Percentiles rank a stretch among this genome's conserved stretches.
phyloP scores from a whole-genome alignment of 2,888 invertebrate species.

The Anoplius nigerrimus region DNA sequence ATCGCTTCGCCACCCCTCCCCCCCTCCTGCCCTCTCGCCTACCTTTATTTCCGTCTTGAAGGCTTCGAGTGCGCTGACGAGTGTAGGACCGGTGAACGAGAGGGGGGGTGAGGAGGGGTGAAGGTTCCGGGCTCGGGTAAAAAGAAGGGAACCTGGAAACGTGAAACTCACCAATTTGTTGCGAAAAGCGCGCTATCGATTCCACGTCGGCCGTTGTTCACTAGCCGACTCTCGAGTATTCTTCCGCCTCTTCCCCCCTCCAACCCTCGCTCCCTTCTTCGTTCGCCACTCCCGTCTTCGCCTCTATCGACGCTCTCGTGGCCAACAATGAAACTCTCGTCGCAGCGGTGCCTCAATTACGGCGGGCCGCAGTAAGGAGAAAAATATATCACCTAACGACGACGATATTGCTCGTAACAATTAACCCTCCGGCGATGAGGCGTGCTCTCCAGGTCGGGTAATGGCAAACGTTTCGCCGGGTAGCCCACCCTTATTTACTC shows the following conservation, averaged over 20 bases:
- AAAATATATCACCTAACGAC: conserved; percentile 47
- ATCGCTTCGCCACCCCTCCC: conserved; percentile 8
- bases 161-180: conserved; percentile 64
- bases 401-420: conserved; percentile 43
- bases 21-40: conserved; percentile 5
- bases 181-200: conserved; percentile 58
- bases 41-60: conserved; percentile 16
- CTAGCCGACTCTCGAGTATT: conserved; percentile 1
- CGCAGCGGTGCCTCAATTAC: conserved; percentile 40
- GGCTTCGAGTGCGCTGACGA: conserved; percentile 47
- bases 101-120: conserved; percentile 17
- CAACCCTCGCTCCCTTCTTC: not conserved
- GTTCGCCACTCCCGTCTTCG: not conserved
- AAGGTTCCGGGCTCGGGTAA: conserved; percentile 21
- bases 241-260: not conserved
- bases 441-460: conserved; percentile 6
- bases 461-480: conserved; percentile 1
- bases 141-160: conserved; percentile 52
- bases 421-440: conserved; percentile 33
- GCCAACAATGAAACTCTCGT: conserved; percentile 45
- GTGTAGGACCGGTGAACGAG: conserved; percentile 22
- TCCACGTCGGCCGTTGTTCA: conserved; percentile 19
- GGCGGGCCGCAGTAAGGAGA: conserved; percentile 38
- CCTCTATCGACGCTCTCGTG: conserved; percentile 25
- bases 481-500: too few species aligned